Evolutionary conservation across 2,888 invertebrate genomes (phyloP), one percentile per base, ranked within the genome.

Genomic region (Polyommatus iphigenia): DNA sequence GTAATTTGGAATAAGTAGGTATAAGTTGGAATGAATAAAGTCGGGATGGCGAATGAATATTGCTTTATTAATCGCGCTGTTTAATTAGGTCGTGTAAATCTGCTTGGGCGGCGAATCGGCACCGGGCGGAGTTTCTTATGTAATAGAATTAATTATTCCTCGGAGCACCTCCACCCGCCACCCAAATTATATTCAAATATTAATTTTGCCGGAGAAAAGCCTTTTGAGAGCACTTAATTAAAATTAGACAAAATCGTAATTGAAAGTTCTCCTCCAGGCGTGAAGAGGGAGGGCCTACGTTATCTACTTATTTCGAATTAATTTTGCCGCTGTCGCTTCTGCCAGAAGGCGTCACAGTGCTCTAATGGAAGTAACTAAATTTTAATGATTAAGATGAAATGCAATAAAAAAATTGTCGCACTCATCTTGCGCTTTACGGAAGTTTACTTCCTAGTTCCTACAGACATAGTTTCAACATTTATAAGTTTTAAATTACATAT

Each of bases 161-260:
- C 89, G 91, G 87, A 89, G 95, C 91, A 91, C 91, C 94, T 87
- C 91, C 92, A 88, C 91, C 94, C 88, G 90, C 93, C 90, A 87
- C 94, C 92, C 87, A 93, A 94, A 93, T 94, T 94, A 93, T 93
- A 93, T 93, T 93, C 92, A 93, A 94, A 94, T 94, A 94, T 93
- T 94, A 94, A 94, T 94, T 94, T 93, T 91, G 89, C 88, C 90
- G 91, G 89, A 91, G 93, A 90, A 93, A 93, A 91, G 92, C 92
- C 92, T 93, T 92, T 92, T 90, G 92, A 93, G 92, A 93, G 90
- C 92, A 92, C 93, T 93, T 94, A 93, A 94, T 94, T 93, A 93
- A 94, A 93, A 93, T 94, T 93, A 93, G 93, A 93, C 93, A 92
- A 94, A 94, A 93, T 94, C 91, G 92, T 94, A 94, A 94, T 93